Evolutionary conservation across 2,888 invertebrate genomes (phyloP), one percentile per base, ranked within the genome.

Genomic region (Limnephilus lunatus): DNA sequence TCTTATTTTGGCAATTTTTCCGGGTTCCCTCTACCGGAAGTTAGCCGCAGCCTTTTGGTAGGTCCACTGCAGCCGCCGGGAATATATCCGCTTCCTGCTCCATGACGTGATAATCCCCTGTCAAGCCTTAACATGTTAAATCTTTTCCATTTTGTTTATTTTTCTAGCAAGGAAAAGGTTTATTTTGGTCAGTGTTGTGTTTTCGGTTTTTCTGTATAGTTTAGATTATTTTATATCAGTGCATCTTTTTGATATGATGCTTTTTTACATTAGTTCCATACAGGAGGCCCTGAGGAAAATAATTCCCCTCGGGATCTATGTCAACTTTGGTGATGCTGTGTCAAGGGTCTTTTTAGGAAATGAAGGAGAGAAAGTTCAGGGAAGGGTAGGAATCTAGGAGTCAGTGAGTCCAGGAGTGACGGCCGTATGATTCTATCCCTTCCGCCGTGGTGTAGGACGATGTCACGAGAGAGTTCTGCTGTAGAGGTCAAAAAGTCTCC

Each of bases 61-160:
- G 25, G 68, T 68, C 68, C 25, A n/a, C 53, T n/a, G 19, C 32
- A 85, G 85, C 85, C 91, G 39, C 81, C 39, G 39, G 91, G 91
- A 81, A 87, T 68, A 85, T 19, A n/a, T 85, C 32, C 53, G 35
- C 53, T 87, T 83, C 82, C 81, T 30, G 31, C 44, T 80, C 25
- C 83, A 89, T n/a, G 83, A 91, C 80, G 91, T 91, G 91, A 91
- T 91, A 91, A 91, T 91, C 89, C 88, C 89, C n/a, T 68, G 68
- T 68, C 91, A 91, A 85, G 68, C 68, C 25, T 68, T n/a, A 68
- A 68, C 68, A n/a, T 68, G 68, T 68, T 68, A 68, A 68, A 68
- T 68, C 68, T 68, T 68, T 68, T 68, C 68, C 25, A 11, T 68
- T 68, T n/a, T 68, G 68, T 68, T n/a, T 68, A 25, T 68, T 68